Evolutionary conservation across 2,888 invertebrate genomes (phyloP).

Genomic region (Cheilosia urbana): DNA sequence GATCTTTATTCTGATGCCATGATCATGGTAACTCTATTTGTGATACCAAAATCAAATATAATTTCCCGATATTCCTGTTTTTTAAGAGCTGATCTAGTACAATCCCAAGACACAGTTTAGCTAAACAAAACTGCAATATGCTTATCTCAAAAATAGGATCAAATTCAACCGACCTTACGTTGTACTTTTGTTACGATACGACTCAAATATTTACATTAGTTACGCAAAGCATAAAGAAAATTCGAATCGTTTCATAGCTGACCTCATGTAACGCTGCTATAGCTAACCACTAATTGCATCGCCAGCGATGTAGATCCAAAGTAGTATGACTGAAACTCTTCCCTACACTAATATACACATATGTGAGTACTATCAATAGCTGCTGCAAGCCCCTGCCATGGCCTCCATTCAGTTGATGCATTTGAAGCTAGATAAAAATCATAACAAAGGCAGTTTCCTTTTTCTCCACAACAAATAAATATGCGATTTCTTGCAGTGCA

Average conservation of each 20-base stretch:
- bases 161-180: background rate
- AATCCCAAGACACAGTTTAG: background rate
- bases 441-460: constrained; percentile 51
- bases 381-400: constrained; percentile 10
- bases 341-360: background rate
- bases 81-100: no score
- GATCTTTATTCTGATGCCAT: no score
- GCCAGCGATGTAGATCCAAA: background rate
- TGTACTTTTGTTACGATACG: background rate
- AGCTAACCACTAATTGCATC: constrained; percentile 48
- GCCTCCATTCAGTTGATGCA: constrained; percentile 36
- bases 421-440: constrained; percentile 48
- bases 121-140: background rate
- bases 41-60: no score
- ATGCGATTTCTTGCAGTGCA: constrained; percentile 5
- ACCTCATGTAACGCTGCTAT: constrained; percentile 1
- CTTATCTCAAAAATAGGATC: background rate
- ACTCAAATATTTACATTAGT: background rate
- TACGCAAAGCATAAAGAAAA: background rate
- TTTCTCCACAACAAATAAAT: constrained; percentile 35
- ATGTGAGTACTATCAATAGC: background rate
- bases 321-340: background rate
- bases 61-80: no score
- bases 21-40: no score
- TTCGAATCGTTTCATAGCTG: background rate